Evolutionary conservation across 1,140 invertebrate genomes (phyloP).

Genomic region (Amyelois transitella): DNA sequence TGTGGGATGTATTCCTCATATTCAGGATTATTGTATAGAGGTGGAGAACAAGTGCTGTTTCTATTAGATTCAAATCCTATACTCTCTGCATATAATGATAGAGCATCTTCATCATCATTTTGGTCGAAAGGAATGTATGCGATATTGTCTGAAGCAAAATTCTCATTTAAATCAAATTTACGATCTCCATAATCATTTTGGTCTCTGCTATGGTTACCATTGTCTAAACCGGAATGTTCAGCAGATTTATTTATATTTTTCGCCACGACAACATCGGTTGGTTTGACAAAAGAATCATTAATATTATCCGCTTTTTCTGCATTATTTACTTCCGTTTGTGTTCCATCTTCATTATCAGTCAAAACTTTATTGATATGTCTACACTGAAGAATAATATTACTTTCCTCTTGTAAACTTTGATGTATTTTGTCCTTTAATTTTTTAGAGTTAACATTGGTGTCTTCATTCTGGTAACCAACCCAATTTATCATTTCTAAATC

Average conservation of each 20-base stretch:
- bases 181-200: neutral
- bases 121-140: conserved; percentile 13
- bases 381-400: conserved; percentile 21
- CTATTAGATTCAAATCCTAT: conserved; percentile 39
- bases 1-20: conserved; percentile 34
- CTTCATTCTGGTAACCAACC: conserved; percentile 24
- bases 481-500: conserved; percentile 37
- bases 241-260: neutral
- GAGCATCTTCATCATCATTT: conserved; percentile 51
- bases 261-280: neutral
- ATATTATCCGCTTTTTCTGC: neutral
- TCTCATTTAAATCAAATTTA: conserved; percentile 1
- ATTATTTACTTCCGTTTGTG: neutral
- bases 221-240: neutral
- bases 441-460: conserved; percentile 3
- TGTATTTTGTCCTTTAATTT: conserved; percentile 24
- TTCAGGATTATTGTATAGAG: neutral
- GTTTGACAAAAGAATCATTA: neutral
- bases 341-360: neutral
- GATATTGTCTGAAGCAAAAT: conserved; percentile 5
- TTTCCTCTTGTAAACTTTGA: conserved; percentile 29
- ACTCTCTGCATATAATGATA: conserved; percentile 58
- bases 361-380: conserved; percentile 13
- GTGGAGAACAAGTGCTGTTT: conserved; percentile 10
- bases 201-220: neutral